A percentile compares a stretch with the other conserved stretches of the same genome.
phyloP scores from a whole-genome alignment of 2,113 vertebrate genomes.

The Falco punctatus region DNA sequence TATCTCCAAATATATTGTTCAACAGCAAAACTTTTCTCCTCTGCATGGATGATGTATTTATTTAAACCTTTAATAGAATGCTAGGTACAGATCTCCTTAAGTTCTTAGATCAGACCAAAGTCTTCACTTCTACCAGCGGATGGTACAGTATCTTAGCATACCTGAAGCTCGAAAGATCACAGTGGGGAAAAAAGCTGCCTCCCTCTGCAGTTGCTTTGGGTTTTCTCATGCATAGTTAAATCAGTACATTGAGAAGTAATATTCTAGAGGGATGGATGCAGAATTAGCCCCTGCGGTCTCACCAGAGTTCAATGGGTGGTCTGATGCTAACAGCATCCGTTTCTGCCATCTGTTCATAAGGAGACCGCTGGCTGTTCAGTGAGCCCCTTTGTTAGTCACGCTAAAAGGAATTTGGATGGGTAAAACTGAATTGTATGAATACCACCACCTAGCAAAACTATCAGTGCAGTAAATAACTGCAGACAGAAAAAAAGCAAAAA shows the following conservation, averaged over 20 bases:
- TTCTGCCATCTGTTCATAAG: slow-evolving; percentile 44
- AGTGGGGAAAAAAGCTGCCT: neutral
- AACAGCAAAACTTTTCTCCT: neutral
- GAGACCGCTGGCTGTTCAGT: slow-evolving; percentile 18
- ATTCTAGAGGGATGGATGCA: neutral
- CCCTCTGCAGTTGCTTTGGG: neutral
- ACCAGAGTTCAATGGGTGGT: slow-evolving; percentile 18
- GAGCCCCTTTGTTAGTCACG: neutral
- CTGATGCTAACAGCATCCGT: neutral
- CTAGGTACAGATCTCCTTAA: neutral
- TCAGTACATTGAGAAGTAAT: neutral
- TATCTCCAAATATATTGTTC: neutral
- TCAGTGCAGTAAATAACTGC: neutral
- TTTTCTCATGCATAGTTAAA: slow-evolving; percentile 20
- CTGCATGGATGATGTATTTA: neutral
- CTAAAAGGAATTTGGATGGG: neutral
- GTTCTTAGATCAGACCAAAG: neutral
- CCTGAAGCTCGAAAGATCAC: neutral
- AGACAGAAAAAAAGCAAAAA: neutral
- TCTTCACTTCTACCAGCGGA: neutral
- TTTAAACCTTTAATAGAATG: neutral
- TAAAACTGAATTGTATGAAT: neutral
- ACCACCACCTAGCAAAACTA: neutral
- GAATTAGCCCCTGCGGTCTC: slow-evolving; percentile 11
- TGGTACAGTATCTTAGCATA: neutral